Base-by-base conservation (phyloP, 2,888 invertebrate genomes). In the Agrotis exclamationis region DNA sequence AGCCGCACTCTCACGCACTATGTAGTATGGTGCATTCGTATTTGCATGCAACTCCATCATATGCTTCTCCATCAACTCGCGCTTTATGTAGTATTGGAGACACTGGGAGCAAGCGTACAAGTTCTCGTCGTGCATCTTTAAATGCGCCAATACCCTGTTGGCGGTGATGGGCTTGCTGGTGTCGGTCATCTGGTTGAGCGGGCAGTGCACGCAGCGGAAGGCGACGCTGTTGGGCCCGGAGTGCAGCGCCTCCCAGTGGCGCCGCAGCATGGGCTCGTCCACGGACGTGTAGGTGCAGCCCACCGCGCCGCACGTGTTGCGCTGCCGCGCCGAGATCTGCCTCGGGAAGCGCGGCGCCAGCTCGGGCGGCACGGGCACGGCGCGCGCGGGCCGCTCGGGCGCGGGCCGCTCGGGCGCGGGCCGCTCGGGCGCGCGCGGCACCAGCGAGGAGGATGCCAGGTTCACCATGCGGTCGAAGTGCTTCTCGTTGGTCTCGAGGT, bases 391-490 rank as follows among this genome's bases (percentile, higher is more conserved):
- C 93, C 93, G 1, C 88, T 87, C 1, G 90, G 83, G 0, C 0
- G 92, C 39, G 11, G 13, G 3, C 4, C 68, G 58, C 14, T 24
- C 67, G 28, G 39, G 39, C 11, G 39, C 39, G 39, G 39, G 6
- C 4, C 68, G 58, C 14, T 24, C 67, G 28, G 39, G n/a, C 24
- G 69, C 82, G 73, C 88, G 93, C 2, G 85, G 84, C 1, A 79
- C 81, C 22, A 91, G 83, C 16, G 97, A 98, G 82, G 97, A 98
- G n/a, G 97, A 97, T 0, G 98, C 98, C 22, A 98, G 96, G 90
- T 98, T 98, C 0, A 97, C 96, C 98, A 98, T 98, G 90, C 97
- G 98, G 90, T 98, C 98, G 87, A 98, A 98, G 96, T 98, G 98
- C 82, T 97, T 97, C 88, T 98, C 98, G 80, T 97, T 97, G 53